These are phyloP conservation scores for Pongo abelii DNA, from an alignment of 2,113 vertebrate genomes.

Conservation along the genomic window DNA sequence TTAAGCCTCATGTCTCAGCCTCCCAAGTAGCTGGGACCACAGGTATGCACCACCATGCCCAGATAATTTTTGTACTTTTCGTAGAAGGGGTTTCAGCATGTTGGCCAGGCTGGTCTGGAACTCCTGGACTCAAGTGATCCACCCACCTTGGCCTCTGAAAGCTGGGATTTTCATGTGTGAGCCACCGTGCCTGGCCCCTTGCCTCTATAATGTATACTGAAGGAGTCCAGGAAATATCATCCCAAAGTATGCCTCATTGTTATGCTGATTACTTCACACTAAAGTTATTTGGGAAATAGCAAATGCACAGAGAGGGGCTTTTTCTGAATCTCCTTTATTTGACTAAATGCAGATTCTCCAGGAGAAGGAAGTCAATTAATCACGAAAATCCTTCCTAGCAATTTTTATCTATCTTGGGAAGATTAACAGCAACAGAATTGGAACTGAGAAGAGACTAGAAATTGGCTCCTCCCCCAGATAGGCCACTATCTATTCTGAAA, in stretches of 20 bases:
- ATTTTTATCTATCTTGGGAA: background rate
- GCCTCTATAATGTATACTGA: background rate
- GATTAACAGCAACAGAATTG: background rate
- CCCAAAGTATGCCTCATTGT: background rate
- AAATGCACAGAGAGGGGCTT: background rate
- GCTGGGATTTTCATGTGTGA: too few species aligned
- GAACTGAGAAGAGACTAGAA: background rate
- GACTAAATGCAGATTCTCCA: background rate
- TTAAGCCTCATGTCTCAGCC: too few species aligned
- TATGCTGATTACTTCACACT: background rate
- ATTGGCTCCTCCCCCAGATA: background rate
- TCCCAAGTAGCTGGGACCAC: too few species aligned
- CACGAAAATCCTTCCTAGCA: background rate
- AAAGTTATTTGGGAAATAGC: background rate
- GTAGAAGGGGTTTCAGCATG: too few species aligned
- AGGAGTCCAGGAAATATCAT: background rate
- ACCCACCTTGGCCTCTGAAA: too few species aligned
- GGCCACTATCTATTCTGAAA: background rate
- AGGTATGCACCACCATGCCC: too few species aligned
- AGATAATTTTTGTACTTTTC: too few species aligned
- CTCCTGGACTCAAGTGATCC: too few species aligned
- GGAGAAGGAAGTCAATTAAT: background rate
- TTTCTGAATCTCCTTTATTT: background rate
- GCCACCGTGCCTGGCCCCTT: background rate
- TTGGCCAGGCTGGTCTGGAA: too few species aligned